Conservation (phyloP, 2,888 invertebrate species). For the Melinopterus prodromus region DNA sequence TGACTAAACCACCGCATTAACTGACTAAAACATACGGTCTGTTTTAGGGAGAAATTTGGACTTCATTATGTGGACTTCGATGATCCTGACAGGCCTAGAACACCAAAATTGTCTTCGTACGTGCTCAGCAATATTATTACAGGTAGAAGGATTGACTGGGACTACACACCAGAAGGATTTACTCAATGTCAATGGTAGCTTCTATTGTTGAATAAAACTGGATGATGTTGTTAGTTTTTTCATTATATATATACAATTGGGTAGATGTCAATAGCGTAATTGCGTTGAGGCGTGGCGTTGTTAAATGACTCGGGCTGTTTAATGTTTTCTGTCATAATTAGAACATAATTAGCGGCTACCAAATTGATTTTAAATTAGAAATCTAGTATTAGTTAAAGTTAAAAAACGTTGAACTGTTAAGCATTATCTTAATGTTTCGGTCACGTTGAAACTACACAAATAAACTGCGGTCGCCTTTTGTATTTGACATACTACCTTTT, state of each 20-base stretch:
- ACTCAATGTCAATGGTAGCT: neutral
- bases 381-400: no score
- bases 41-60: conserved; percentile 67
- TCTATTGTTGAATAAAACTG: neutral
- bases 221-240: neutral
- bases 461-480: no score
- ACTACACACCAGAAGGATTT: conserved; percentile 19
- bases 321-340: no score
- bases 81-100: conserved; percentile 57
- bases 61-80: conserved; percentile 70
- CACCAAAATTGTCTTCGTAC: conserved; percentile 68
- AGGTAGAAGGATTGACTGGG: conserved; percentile 46
- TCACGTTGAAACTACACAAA: no score
- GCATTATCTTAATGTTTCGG: no score
- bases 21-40: neutral
- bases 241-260: neutral
- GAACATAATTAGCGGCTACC: no score
- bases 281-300: no score
- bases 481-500: no score
- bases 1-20: neutral
- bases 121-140: conserved; percentile 64
- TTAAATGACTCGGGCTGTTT: no score
- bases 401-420: no score
- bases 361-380: no score
- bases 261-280: conserved; percentile 35